These are phyloP conservation scores for Natrix natrix DNA, from an alignment of 2,797 vertebrate genomes.

Conservation along the genomic window DNA sequence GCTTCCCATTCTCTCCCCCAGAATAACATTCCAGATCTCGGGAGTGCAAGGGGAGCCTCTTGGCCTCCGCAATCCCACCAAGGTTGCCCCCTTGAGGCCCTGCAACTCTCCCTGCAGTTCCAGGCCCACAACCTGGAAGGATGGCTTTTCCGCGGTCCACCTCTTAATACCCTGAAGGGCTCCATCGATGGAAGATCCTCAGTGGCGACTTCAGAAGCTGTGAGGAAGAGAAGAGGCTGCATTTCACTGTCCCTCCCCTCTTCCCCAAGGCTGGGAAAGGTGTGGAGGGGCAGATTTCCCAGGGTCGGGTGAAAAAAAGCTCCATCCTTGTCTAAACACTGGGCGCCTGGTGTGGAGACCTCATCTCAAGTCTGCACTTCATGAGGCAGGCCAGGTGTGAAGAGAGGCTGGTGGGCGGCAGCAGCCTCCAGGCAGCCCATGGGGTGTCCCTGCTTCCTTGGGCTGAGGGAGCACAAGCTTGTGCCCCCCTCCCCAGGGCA, in stretches of 20 bases:
- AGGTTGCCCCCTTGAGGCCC: not conserved
- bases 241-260: too few species aligned
- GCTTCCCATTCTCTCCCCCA: not conserved
- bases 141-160: not conserved
- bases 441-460: rapidly evolving
- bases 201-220: not conserved
- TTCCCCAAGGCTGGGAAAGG: not conserved
- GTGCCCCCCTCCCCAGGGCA: rapidly evolving
- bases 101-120: not conserved
- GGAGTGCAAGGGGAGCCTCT: not conserved
- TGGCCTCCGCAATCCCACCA: not conserved
- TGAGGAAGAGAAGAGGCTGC: not conserved
- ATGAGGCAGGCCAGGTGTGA: conserved; percentile 29
- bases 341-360: conserved; percentile 20
- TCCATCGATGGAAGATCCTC: too few species aligned
- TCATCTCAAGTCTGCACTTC: conserved; percentile 14
- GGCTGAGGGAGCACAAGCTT: not conserved
- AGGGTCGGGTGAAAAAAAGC: not conserved
- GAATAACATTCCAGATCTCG: not conserved
- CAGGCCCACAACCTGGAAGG: not conserved
- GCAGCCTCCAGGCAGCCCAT: not conserved
- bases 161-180: not conserved
- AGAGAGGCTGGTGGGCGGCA: too few species aligned
- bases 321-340: conserved; percentile 53
- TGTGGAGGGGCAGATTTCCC: not conserved